Evolutionary conservation across 2,888 invertebrate genomes (phyloP).

Genomic region (Dioctria rufipes): DNA sequence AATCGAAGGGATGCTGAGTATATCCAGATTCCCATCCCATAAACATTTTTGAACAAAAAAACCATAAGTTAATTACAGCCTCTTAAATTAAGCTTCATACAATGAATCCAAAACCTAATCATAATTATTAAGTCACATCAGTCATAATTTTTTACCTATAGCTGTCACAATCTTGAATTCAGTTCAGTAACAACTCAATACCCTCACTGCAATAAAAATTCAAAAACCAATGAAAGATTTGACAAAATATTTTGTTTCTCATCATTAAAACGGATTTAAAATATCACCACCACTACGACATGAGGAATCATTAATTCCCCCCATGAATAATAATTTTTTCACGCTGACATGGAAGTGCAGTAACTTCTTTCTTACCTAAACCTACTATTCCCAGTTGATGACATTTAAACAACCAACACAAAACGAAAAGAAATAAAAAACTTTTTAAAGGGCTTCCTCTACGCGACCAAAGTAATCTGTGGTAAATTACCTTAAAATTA

Average conservation of each 20-base stretch:
- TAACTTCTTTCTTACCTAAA: neutral
- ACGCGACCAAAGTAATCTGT: constrained; percentile 25
- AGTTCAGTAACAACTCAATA: neutral
- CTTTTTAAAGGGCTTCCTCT: neutral
- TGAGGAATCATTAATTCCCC: neutral
- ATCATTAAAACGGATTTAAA: neutral
- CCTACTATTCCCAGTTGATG: neutral
- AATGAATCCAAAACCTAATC: too few relatives aligned
- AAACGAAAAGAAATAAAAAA: neutral
- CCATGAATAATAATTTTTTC: neutral
- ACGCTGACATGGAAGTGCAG: neutral
- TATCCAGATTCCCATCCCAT: too few relatives aligned
- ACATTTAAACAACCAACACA: neutral
- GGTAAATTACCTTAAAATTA: constrained; percentile 49
- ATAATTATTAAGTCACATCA: too few relatives aligned
- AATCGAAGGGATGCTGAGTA: too few relatives aligned
- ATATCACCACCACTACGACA: neutral
- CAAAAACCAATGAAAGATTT: neutral
- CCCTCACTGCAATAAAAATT: neutral
- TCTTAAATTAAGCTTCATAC: too few relatives aligned
- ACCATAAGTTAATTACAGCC: too few relatives aligned
- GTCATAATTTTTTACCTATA: too few relatives aligned
- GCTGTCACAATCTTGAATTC: too few relatives aligned
- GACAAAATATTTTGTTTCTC: neutral
- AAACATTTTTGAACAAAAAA: too few relatives aligned